A percentile compares a stretch with the other conserved stretches of the same genome.
Conservation (phyloP, 2,113 vertebrate genomes). For the Myiozetetes cayanensis region DNA sequence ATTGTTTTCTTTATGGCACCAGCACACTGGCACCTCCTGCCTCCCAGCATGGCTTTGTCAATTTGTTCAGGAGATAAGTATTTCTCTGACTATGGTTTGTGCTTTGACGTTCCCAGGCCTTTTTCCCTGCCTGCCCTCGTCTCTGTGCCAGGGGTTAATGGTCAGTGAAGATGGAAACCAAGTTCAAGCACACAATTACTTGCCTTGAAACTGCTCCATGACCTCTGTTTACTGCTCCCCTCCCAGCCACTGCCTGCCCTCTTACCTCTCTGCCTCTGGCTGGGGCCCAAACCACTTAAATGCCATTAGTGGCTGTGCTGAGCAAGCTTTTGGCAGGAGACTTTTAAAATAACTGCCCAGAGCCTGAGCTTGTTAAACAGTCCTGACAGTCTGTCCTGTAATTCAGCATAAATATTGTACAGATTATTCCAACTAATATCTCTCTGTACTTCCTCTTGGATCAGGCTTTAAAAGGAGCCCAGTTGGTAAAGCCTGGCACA, state of each 20-base stretch:
- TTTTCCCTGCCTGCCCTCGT: not conserved
- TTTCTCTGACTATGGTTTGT: not conserved
- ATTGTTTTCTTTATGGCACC: not conserved
- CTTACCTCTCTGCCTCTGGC: slow-evolving; percentile 22
- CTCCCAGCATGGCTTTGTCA: not conserved
- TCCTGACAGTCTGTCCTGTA: not conserved
- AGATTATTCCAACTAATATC: not conserved
- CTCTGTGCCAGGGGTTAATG: slow-evolving; percentile 13
- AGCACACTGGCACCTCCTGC: not conserved
- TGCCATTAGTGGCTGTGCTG: slow-evolving; percentile 33
- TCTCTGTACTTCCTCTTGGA: not conserved
- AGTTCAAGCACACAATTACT: slow-evolving; percentile 7
- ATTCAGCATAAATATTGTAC: not conserved
- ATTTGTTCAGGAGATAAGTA: not conserved
- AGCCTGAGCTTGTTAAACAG: slow-evolving; percentile 14
- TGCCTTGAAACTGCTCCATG: not conserved
- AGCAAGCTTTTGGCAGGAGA: slow-evolving; percentile 32
- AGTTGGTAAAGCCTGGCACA: not conserved
- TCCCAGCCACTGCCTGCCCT: slow-evolving; percentile 24
- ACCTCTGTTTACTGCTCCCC: slow-evolving; percentile 11
- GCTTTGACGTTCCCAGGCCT: not conserved
- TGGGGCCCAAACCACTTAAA: slow-evolving; percentile 14
- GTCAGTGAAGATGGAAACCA: not conserved
- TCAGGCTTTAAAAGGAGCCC: not conserved
- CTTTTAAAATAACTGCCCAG: slow-evolving; percentile 12